phyloP scores from a whole-genome alignment of 2,113 vertebrate genomes.

The Fulica atra region DNA sequence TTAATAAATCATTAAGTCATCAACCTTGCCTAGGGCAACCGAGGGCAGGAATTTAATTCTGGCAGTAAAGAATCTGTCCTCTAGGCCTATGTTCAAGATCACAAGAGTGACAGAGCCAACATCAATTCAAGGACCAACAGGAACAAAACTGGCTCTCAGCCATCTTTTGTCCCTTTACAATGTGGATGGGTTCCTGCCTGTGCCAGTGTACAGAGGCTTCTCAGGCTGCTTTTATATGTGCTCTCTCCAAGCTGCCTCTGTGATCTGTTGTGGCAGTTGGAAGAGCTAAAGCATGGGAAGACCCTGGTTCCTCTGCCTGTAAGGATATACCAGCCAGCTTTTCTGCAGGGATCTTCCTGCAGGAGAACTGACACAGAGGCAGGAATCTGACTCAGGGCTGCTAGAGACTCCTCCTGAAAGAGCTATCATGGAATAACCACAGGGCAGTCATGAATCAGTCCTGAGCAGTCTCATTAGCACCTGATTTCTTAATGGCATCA shows the following conservation, averaged over 20 bases:
- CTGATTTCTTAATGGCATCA: slow-evolving; percentile 19
- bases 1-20: slow-evolving; percentile 33
- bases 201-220: not conserved
- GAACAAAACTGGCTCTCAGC: not conserved
- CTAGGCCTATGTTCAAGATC: slow-evolving; percentile 15
- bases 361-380: not conserved
- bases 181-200: not conserved
- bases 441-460: slow-evolving; percentile 17
- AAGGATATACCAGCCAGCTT: not conserved
- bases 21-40: slow-evolving; percentile 25
- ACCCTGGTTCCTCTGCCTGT: not conserved
- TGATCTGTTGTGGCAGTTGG: not conserved
- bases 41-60: slow-evolving; percentile 21
- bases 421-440: not conserved
- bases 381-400: slow-evolving; percentile 22
- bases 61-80: slow-evolving; percentile 22
- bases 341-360: slow-evolving; percentile 6
- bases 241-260: not conserved
- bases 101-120: not conserved
- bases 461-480: slow-evolving; percentile 12
- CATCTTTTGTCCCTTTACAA: not conserved
- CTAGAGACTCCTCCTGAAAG: slow-evolving; percentile 20
- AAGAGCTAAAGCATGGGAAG: not conserved
- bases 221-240: not conserved
- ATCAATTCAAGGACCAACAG: not conserved